phyloP scores from a whole-genome alignment of 1,140 invertebrate species.

The Hydropsyche tenuis region DNA sequence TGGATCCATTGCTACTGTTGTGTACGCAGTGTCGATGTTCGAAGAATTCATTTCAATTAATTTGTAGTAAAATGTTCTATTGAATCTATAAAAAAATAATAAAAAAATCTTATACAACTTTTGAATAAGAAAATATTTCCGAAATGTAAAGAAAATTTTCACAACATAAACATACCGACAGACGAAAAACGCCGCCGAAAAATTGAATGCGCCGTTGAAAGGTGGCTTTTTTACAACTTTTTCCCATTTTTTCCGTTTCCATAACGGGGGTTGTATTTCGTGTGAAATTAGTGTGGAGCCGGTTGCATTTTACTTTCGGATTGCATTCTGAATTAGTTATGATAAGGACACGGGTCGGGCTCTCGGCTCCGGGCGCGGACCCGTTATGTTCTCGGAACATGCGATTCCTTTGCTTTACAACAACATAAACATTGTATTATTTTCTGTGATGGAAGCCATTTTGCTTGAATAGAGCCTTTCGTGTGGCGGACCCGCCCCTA shows the following conservation, averaged over 20 bases:
- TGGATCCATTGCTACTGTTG: background rate
- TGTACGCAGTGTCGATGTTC: background rate
- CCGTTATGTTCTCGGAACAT: slow-evolving; percentile 47
- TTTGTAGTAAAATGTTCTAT: too few relatives aligned
- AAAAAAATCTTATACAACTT: too few relatives aligned
- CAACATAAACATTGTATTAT: slow-evolving; percentile 48
- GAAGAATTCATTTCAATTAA: background rate
- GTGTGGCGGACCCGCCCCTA: slow-evolving; percentile 18
- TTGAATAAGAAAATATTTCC: too few relatives aligned
- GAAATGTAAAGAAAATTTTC: too few relatives aligned
- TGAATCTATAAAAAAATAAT: too few relatives aligned
- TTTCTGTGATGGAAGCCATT: slow-evolving; percentile 48
- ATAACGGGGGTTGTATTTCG: too few relatives aligned
- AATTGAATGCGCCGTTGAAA: too few relatives aligned
- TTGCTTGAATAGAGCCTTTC: slow-evolving; percentile 40
- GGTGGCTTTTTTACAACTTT: too few relatives aligned
- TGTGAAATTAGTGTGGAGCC: too few relatives aligned
- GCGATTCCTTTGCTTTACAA: slow-evolving; percentile 44
- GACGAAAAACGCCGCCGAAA: too few relatives aligned
- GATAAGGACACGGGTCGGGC: slow-evolving; percentile 44
- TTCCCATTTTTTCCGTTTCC: too few relatives aligned
- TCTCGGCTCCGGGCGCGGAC: slow-evolving; percentile 12
- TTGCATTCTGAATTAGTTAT: slow-evolving; percentile 50
- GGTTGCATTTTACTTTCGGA: slow-evolving; percentile 16
- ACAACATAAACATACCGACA: too few relatives aligned